Percentiles rank a stretch among this genome's conserved stretches.
These are phyloP conservation scores for Acanthoscelides obtectus DNA, from an alignment of 2,888 invertebrate species.

Conservation along the genomic window DNA sequence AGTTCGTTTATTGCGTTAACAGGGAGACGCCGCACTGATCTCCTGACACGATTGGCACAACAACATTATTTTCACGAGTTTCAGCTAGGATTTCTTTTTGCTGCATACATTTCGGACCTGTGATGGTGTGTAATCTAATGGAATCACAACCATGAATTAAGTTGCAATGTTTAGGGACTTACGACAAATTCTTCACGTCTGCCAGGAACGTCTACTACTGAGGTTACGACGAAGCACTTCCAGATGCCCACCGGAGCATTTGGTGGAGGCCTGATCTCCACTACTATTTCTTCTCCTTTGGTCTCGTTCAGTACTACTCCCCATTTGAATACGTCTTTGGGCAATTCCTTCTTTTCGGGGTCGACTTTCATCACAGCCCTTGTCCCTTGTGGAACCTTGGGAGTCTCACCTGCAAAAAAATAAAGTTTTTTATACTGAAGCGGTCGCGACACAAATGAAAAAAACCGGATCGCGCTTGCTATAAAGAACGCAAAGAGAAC, in stretches of 20 bases:
- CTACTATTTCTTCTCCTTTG: slow-evolving; percentile 56
- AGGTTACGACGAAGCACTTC: slow-evolving; percentile 41
- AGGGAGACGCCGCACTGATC: too few relatives aligned
- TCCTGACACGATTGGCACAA: too few relatives aligned
- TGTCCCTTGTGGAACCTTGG: slow-evolving; percentile 54
- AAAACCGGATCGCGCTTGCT: too few relatives aligned
- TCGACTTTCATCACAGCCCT: slow-evolving; percentile 44
- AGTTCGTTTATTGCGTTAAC: too few relatives aligned
- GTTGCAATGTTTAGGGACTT: too few relatives aligned
- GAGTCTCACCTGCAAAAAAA: slow-evolving; percentile 45
- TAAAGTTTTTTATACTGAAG: not conserved
- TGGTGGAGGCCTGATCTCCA: slow-evolving; percentile 62
- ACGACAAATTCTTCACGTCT: slow-evolving; percentile 46
- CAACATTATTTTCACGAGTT: too few relatives aligned
- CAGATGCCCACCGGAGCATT: slow-evolving; percentile 65
- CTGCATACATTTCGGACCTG: too few relatives aligned
- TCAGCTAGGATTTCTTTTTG: too few relatives aligned
- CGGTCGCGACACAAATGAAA: too few relatives aligned
- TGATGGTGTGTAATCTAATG: too few relatives aligned
- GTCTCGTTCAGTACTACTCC: slow-evolving; percentile 51
- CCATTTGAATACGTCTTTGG: slow-evolving; percentile 57
- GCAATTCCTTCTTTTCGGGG: slow-evolving; percentile 43
- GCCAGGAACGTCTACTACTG: slow-evolving; percentile 55
- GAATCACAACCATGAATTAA: too few relatives aligned
- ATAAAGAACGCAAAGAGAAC: too few relatives aligned